Conservation (phyloP, 2,113 vertebrate species). For the Nothoprocta pentlandii region DNA sequence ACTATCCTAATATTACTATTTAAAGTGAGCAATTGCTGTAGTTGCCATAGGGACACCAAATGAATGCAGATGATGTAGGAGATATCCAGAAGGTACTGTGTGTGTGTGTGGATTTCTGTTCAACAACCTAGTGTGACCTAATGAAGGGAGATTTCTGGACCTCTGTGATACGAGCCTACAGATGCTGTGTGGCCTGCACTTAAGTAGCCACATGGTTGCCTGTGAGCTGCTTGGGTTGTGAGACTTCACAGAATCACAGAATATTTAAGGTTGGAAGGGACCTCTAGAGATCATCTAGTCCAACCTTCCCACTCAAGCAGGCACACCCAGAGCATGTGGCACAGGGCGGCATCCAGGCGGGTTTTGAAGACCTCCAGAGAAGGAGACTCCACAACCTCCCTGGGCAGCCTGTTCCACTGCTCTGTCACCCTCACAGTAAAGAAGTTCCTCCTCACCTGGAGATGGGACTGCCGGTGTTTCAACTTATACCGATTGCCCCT, state of each 20-base stretch:
- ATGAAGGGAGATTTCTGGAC: background rate
- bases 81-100: slow-evolving; percentile 21
- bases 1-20: slow-evolving; percentile 40
- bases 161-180: background rate
- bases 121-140: background rate
- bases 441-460: no score
- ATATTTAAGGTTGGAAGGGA: no score
- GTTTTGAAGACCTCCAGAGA: no score
- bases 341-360: no score
- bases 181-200: accelerated
- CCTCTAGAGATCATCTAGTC: no score
- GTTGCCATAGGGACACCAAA: slow-evolving; percentile 63
- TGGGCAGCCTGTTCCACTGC: no score
- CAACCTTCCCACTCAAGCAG: no score
- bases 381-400: no score
- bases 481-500: no score
- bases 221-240: accelerated
- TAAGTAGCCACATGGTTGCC: background rate
- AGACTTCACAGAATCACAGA: background rate
- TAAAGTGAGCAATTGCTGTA: slow-evolving; percentile 51
- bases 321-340: no score
- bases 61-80: slow-evolving; percentile 42
- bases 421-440: no score
- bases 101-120: background rate
- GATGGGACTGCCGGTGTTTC: no score